Percentiles rank a stretch among this genome's conserved stretches.
phyloP scores from a whole-genome alignment of 2,113 vertebrate species.

The Osmerus mordax region DNA sequence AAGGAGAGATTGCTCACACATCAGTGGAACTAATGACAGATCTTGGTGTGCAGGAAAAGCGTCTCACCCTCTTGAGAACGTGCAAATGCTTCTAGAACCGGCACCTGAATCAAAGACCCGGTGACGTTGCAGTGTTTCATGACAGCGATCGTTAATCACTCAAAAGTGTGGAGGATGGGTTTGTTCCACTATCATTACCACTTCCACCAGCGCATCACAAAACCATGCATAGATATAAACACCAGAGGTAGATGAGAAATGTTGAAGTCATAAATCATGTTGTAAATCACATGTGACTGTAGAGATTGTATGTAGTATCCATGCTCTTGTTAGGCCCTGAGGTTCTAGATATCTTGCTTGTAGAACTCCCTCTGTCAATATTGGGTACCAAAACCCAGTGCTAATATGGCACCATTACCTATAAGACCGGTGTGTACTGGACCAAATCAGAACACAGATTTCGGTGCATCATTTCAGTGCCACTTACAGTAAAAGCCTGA shows the following conservation, averaged over 20 bases:
- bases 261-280: background rate
- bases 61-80: background rate
- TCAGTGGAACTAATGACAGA: background rate
- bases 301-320: background rate
- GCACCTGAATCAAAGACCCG: background rate
- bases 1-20: too few relatives aligned
- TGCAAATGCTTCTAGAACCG: background rate
- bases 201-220: background rate
- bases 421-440: too few relatives aligned
- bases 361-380: too few relatives aligned
- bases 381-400: too few relatives aligned
- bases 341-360: too few relatives aligned
- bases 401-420: too few relatives aligned
- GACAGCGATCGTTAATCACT: background rate
- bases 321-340: background rate
- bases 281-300: background rate
- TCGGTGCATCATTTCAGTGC: too few relatives aligned
- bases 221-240: background rate
- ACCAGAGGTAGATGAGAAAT: background rate
- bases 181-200: background rate
- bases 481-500: too few relatives aligned
- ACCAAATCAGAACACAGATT: too few relatives aligned
- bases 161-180: background rate
- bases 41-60: conserved; percentile 1
- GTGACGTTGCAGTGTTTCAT: background rate